A percentile compares a stretch with the other conserved stretches of the same genome.
phyloP scores from a whole-genome alignment of 2,888 invertebrate genomes.

The Sinodicranocentrus sp. region DNA sequence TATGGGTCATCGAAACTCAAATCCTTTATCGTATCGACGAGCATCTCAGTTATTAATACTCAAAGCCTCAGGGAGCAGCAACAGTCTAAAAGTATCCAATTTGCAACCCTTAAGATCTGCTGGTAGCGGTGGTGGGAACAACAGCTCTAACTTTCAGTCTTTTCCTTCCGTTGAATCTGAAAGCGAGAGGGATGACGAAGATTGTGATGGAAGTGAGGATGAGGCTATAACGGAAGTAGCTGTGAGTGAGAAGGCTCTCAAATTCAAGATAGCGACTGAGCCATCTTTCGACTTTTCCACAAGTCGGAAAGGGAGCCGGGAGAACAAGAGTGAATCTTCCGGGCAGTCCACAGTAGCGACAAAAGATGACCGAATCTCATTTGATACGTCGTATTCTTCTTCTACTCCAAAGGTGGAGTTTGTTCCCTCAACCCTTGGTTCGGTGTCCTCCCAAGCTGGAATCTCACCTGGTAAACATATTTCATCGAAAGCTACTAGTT shows the following conservation, averaged over 20 bases:
- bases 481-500: conserved; percentile 33
- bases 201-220: conserved; percentile 80
- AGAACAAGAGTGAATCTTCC: conserved; percentile 74
- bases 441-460: not conserved
- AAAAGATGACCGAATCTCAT: conserved; percentile 69
- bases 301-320: conserved; percentile 75
- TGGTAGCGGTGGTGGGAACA: not conserved
- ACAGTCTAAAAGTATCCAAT: conserved; percentile 67
- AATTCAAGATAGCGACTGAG: conserved; percentile 88
- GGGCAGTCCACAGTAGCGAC: conserved; percentile 69
- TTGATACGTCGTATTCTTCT: conserved; percentile 53
- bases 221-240: conserved; percentile 87
- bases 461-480: conserved; percentile 40
- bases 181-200: conserved; percentile 72
- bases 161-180: conserved; percentile 73
- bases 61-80: conserved; percentile 70
- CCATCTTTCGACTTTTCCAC: conserved; percentile 78
- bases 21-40: conserved; percentile 72
- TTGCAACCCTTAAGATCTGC: conserved; percentile 31
- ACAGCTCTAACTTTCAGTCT: conserved; percentile 58
- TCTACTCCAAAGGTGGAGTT: conserved; percentile 70
- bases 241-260: conserved; percentile 85
- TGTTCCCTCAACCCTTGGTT: conserved; percentile 32
- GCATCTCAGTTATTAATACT: conserved; percentile 72
- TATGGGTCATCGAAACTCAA: conserved; percentile 63